A percentile compares a stretch with the other conserved stretches of the same genome.
Evolutionary conservation across 2,888 invertebrate genomes (phyloP).

Genomic region (Cinara cedri): DNA sequence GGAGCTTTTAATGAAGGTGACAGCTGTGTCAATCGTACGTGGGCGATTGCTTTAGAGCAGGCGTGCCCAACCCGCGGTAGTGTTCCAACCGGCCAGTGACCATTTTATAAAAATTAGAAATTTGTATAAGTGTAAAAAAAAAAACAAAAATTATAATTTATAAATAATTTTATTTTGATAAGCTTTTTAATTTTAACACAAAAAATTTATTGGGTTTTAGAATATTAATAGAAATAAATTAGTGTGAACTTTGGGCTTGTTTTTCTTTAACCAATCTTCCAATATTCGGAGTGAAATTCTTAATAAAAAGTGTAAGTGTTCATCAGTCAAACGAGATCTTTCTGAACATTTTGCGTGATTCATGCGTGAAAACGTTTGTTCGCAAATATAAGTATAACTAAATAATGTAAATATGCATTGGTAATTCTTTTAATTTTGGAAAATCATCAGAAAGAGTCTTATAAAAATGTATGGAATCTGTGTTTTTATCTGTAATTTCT

Average conservation of each 20-base stretch:
- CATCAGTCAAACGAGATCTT: conserved; percentile 3
- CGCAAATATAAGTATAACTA: conserved; percentile 3
- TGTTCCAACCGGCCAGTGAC: no score
- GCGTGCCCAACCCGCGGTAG: no score
- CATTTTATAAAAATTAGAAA: no score
- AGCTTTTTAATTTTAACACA: no score
- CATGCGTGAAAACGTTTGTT: not conserved
- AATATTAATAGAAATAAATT: not conserved
- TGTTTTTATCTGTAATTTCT: no score
- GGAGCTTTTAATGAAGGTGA: no score
- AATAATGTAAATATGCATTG: not conserved
- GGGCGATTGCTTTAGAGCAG: no score
- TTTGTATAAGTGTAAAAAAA: no score
- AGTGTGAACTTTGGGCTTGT: not conserved
- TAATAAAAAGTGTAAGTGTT: not conserved
- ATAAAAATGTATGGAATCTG: not conserved
- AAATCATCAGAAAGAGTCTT: not conserved
- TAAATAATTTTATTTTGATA: no score
- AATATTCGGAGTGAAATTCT: conserved; percentile 8
- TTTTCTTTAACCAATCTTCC: not conserved
- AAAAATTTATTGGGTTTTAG: no score
- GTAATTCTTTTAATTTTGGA: not conserved
- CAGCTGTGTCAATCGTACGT: no score
- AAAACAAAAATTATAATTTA: no score
- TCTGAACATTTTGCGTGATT: conserved; percentile 12